These are phyloP conservation scores for Onychomys leucogaster DNA, from an alignment of 2,797 vertebrate species.

Conservation along the genomic window DNA sequence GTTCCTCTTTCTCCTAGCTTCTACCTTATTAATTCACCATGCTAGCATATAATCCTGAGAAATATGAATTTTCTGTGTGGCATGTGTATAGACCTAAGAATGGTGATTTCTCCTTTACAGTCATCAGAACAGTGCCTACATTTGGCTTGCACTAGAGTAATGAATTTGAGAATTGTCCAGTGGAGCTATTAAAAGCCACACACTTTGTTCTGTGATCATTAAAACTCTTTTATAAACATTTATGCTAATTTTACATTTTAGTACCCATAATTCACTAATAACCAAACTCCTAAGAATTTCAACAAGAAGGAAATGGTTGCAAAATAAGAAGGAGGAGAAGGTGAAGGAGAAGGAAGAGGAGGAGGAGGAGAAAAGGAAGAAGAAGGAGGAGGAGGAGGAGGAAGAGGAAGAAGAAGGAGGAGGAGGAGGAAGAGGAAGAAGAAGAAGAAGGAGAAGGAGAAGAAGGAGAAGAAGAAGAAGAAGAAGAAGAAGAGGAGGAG, in stretches of 20 bases:
- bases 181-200: background rate
- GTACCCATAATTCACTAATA: background rate
- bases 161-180: background rate
- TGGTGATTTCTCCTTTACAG: background rate
- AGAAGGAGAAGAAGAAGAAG: background rate
- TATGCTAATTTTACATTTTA: background rate
- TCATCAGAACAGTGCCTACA: background rate
- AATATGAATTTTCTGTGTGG: background rate
- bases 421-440: too few relatives aligned
- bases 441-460: background rate
- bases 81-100: background rate
- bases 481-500: background rate
- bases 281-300: background rate
- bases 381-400: rapidly evolving
- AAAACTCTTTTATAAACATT: background rate
- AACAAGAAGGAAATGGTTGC: background rate
- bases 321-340: background rate
- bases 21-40: background rate
- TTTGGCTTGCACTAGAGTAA: background rate
- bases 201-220: background rate
- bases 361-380: background rate
- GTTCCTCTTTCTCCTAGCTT: background rate
- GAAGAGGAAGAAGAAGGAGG: rapidly evolving
- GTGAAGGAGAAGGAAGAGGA: rapidly evolving
- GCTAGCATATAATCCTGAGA: background rate